Conservation (phyloP, 2,797 vertebrate species). For the Petrocephalus schoutedeni region DNA sequence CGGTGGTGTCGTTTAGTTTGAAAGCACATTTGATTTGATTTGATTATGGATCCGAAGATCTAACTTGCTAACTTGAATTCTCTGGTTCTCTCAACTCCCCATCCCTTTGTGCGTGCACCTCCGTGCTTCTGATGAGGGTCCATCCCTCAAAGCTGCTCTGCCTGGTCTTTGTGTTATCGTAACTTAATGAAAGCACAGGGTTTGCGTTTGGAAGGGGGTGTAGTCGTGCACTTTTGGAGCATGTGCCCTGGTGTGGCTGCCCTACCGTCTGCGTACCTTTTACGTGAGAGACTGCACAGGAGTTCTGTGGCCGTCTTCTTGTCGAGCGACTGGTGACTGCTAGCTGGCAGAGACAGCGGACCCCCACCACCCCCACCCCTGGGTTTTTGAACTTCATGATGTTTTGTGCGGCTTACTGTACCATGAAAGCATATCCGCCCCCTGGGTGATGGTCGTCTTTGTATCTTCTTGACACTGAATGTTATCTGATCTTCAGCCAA, state of each 20-base stretch:
- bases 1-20: background rate
- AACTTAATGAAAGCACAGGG: background rate
- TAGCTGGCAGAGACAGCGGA: background rate
- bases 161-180: background rate
- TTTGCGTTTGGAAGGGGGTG: background rate
- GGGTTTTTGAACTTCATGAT: constrained; percentile 9
- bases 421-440: constrained; percentile 5
- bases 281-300: background rate
- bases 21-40: background rate
- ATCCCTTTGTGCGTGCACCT: background rate
- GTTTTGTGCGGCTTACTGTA: constrained; percentile 9
- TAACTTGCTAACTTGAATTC: background rate
- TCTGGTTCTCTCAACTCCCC: background rate
- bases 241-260: background rate
- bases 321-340: background rate
- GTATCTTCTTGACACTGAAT: constrained; percentile 7
- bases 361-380: background rate
- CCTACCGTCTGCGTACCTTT: background rate
- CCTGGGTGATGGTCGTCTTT: constrained; percentile 6
- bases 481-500: constrained; percentile 6
- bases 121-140: background rate
- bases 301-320: background rate
- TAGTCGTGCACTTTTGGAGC: background rate
- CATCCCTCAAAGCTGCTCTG: background rate
- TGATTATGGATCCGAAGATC: background rate